phyloP scores from a whole-genome alignment of 2,888 invertebrate species.

The Epirrhoe alternata region DNA sequence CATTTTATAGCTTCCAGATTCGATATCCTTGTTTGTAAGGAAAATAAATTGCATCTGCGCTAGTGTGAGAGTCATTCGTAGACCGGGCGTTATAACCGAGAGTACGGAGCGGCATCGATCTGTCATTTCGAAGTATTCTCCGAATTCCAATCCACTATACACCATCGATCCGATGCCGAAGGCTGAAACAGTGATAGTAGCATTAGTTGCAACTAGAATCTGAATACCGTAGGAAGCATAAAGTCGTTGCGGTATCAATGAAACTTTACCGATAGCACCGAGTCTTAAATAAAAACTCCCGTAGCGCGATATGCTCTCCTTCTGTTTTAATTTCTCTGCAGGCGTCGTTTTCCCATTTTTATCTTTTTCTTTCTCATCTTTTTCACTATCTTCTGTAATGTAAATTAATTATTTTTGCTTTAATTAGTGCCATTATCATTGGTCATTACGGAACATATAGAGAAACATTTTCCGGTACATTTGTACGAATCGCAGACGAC shows the following conservation, averaged over 20 bases:
- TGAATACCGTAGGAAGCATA: conserved; percentile 21
- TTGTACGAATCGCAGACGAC: conserved; percentile 68
- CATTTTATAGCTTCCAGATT: conserved; percentile 87
- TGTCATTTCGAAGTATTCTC: conserved; percentile 90
- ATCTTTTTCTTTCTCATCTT: conserved; percentile 59
- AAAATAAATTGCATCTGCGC: conserved; percentile 98
- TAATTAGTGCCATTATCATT: conserved; percentile 46
- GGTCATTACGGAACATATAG: conserved; percentile 57
- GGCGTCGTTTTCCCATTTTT: conserved; percentile 66
- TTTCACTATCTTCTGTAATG: conserved; percentile 66
- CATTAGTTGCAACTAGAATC: conserved; percentile 24
- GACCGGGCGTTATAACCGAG: conserved; percentile 91
- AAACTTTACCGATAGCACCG: conserved; percentile 89
- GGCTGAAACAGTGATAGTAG: conserved; percentile 55
- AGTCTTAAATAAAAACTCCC: conserved; percentile 95
- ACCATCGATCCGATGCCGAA: conserved; percentile 89
- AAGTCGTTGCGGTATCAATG: conserved; percentile 33
- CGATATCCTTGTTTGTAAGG: conserved; percentile 91
- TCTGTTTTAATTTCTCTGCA: conserved; percentile 68
- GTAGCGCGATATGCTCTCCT: conserved; percentile 84
- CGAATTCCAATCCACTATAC: conserved; percentile 89
- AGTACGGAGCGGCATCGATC: conserved; percentile 87
- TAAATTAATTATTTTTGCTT: conserved; percentile 37
- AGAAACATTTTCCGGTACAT: conserved; percentile 62
- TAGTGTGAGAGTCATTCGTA: conserved; percentile 93